These are phyloP conservation scores for Taeniopygia guttata DNA, from an alignment of 2,797 vertebrate species.

Conservation along the genomic window DNA sequence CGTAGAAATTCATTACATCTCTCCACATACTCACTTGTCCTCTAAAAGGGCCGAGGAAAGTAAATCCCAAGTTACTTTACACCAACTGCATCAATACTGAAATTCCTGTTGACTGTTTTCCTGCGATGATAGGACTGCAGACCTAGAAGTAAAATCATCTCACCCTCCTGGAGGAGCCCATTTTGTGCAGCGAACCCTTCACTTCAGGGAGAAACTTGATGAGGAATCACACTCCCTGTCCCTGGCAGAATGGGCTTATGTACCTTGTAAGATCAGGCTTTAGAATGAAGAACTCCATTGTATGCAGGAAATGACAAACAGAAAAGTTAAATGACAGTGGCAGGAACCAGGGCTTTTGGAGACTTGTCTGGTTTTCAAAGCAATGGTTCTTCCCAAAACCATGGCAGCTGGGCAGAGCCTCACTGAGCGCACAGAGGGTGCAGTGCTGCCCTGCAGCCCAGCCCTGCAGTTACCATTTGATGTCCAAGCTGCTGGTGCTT, in stretches of 20 bases:
- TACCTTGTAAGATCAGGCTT: not conserved
- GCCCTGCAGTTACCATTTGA: slow-evolving; percentile 75
- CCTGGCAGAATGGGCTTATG: not conserved
- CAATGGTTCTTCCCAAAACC: not conserved
- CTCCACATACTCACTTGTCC: not conserved
- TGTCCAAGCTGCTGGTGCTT: slow-evolving; percentile 62
- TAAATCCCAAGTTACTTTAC: not conserved
- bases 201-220: not conserved
- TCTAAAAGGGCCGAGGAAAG: not conserved
- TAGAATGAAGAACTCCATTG: not conserved
- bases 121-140: not conserved
- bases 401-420: not conserved
- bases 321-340: not conserved
- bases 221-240: not conserved
- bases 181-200: not conserved
- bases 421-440: not conserved
- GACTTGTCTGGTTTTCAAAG: not conserved
- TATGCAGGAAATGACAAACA: not conserved
- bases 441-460: not conserved
- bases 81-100: not conserved
- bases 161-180: not conserved
- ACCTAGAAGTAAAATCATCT: not conserved
- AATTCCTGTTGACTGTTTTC: not conserved
- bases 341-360: not conserved
- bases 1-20: not conserved